Percentiles rank a stretch among this genome's conserved stretches.
phyloP scores from a whole-genome alignment of 1,140 invertebrate genomes.

The Chrysoperla carnea region DNA sequence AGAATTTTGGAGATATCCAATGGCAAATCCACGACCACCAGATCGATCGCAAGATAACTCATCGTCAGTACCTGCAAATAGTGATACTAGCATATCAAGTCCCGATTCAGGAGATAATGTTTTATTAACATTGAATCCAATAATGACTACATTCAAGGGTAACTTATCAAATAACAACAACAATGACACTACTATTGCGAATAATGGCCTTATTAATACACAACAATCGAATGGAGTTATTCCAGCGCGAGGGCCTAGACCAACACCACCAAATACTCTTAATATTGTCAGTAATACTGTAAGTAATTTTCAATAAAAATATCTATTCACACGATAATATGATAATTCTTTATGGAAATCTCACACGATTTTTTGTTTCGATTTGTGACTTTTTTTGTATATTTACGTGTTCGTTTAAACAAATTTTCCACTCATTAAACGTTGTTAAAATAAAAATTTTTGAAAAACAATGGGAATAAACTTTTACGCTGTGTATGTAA shows the following conservation, averaged over 20 bases:
- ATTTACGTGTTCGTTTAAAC: too few relatives aligned
- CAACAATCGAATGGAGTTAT: slow-evolving; percentile 17
- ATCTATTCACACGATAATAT: background rate
- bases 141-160: slow-evolving; percentile 44
- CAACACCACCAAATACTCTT: slow-evolving; percentile 63
- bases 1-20: slow-evolving; percentile 61
- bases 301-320: background rate
- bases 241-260: slow-evolving; percentile 43
- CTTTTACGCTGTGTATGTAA: too few relatives aligned
- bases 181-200: background rate
- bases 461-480: too few relatives aligned
- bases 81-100: slow-evolving; percentile 17
- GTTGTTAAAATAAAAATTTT: too few relatives aligned
- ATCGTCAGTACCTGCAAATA: background rate
- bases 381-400: background rate
- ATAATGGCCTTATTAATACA: background rate
- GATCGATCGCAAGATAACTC: slow-evolving; percentile 5
- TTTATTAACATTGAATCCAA: slow-evolving; percentile 55
- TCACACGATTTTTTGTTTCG: slow-evolving; percentile 2
- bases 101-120: slow-evolving; percentile 41
- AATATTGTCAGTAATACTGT: slow-evolving; percentile 34
- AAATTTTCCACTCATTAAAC: too few relatives aligned
- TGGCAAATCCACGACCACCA: slow-evolving; percentile 45
- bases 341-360: too few relatives aligned
- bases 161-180: slow-evolving; percentile 9